These are phyloP conservation scores for Peromyscus attwateri DNA, from an alignment of 2,797 vertebrate genomes.

Conservation along the genomic window DNA sequence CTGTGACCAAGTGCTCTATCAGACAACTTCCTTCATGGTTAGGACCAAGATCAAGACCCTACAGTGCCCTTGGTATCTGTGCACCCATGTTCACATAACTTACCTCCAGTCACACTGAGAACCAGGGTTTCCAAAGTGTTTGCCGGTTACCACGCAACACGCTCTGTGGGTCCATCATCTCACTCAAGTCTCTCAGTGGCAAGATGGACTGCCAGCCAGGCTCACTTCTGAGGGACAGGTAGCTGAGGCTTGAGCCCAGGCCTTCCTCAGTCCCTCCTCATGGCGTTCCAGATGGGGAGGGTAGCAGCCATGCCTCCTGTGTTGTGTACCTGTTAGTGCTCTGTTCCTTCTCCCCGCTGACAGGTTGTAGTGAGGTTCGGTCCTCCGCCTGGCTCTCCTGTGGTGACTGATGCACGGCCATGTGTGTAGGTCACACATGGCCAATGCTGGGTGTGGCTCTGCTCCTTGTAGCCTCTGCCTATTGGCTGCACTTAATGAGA, in stretches of 20 bases:
- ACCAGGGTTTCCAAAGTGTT: not conserved
- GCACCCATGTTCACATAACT: no score
- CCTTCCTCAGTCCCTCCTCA: not conserved
- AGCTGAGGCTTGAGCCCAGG: not conserved
- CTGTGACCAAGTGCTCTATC: not conserved
- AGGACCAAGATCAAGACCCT: not conserved
- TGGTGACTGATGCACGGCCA: not conserved
- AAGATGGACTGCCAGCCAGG: rapidly evolving
- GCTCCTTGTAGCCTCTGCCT: not conserved
- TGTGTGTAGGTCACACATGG: not conserved
- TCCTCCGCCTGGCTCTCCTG: not conserved
- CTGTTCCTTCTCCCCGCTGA: not conserved
- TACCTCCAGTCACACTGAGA: not conserved
- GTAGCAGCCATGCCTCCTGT: not conserved
- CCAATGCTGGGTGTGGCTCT: not conserved
- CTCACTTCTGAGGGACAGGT: not conserved
- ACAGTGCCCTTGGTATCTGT: not conserved
- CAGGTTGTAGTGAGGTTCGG: not conserved
- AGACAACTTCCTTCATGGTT: not conserved
- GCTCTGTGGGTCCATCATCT: not conserved
- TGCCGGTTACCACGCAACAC: not conserved
- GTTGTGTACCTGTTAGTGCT: not conserved
- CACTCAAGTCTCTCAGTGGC: not conserved
- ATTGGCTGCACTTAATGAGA: no score
- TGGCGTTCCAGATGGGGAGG: not conserved